A percentile compares a stretch with the other conserved stretches of the same genome.
These are phyloP conservation scores for Salvelinus fontinalis DNA, from an alignment of 2,113 vertebrate species.

Conservation along the genomic window DNA sequence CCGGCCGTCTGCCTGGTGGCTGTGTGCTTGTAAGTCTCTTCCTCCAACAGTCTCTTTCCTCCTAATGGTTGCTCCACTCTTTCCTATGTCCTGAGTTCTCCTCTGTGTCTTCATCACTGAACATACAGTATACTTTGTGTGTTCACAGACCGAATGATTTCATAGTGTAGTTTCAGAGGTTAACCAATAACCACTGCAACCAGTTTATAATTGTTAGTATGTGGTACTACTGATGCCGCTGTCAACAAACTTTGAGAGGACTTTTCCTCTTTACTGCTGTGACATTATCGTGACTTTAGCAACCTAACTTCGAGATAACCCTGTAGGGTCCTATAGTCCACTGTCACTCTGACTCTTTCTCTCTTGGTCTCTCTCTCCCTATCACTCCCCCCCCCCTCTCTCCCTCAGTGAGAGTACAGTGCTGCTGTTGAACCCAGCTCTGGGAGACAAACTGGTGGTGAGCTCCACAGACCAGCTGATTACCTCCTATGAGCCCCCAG, in stretches of 20 bases:
- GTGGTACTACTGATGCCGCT: no score
- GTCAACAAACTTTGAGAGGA: no score
- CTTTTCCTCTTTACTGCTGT: no score
- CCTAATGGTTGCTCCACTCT: no score
- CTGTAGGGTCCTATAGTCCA: no score
- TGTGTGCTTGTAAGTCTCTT: conserved; percentile 52
- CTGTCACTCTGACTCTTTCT: background rate
- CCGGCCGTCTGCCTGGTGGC: conserved; percentile 80
- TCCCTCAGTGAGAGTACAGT: conserved; percentile 74
- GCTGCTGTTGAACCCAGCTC: conserved; percentile 78
- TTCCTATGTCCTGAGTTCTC: background rate
- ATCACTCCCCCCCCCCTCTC: background rate
- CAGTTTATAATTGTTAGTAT: no score
- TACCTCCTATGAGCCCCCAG: conserved; percentile 53
- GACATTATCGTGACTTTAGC: no score
- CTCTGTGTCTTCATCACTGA: background rate
- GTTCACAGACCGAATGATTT: background rate
- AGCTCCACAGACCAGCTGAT: conserved; percentile 79
- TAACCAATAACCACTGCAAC: background rate
- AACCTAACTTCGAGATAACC: no score
- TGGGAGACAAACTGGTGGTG: conserved; percentile 79
- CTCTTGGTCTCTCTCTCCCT: background rate
- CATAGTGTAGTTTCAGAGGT: background rate
- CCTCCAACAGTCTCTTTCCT: background rate
- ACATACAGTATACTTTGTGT: background rate